Evolutionary conservation across 2,113 vertebrate genomes (phyloP).

Genomic region (Coturnix japonica): DNA sequence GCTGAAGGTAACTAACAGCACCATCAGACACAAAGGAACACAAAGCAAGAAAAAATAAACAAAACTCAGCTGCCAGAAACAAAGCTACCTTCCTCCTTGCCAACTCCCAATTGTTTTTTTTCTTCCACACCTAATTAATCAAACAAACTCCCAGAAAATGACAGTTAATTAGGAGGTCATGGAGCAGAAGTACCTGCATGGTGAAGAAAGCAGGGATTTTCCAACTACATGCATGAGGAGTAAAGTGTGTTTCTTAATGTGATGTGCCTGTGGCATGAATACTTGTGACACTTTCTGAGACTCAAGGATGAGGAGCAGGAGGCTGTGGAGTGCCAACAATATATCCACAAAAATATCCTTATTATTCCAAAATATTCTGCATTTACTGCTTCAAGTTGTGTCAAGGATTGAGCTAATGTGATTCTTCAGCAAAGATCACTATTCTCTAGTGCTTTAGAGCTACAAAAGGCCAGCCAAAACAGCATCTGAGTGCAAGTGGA

Average conservation of each 20-base stretch:
- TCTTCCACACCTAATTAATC: not conserved
- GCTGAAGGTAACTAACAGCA: not conserved
- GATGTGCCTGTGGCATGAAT: rapidly evolving
- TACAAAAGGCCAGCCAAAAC: not conserved
- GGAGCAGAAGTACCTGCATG: not conserved
- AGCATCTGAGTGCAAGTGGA: not conserved
- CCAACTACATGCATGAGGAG: not conserved
- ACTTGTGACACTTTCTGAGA: not conserved
- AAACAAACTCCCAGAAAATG: not conserved
- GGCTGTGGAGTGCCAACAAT: not conserved
- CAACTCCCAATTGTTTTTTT: not conserved
- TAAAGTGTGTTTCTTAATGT: not conserved
- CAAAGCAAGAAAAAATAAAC: not conserved
- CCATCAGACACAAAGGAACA: not conserved
- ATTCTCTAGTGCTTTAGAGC: not conserved
- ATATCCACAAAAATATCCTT: not conserved
- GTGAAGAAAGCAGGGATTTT: not conserved
- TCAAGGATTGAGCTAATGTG: not conserved
- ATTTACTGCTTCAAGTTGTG: not conserved
- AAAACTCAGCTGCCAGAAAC: not conserved
- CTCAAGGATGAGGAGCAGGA: not conserved
- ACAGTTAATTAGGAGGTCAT: not conserved
- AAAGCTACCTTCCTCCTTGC: not conserved
- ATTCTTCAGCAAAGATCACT: not conserved
- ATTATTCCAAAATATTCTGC: not conserved